phyloP scores from a whole-genome alignment of 2,113 vertebrate species.

The Sialia sialis region DNA sequence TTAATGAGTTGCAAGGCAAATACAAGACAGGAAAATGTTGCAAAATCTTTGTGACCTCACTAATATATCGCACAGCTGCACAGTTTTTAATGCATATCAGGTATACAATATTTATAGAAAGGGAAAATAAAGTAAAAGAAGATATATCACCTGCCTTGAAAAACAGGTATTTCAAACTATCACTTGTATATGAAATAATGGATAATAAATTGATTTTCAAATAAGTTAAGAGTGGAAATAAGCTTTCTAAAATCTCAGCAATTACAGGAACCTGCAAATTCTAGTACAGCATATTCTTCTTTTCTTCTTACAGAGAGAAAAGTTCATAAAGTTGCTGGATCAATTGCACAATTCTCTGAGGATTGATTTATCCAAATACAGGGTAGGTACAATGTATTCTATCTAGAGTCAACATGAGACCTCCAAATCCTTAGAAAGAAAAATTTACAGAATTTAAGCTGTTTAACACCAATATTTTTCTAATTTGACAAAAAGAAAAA shows the following conservation, averaged over 20 bases:
- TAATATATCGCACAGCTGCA: not conserved
- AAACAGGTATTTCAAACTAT: not conserved
- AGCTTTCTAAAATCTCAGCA: not conserved
- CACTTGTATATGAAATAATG: not conserved
- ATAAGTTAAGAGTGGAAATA: not conserved
- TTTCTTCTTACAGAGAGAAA: conserved; percentile 86
- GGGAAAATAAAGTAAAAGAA: not conserved
- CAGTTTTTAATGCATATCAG: not conserved
- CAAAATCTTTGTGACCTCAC: not conserved
- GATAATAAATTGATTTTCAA: not conserved
- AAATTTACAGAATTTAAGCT: not conserved
- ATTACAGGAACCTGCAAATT: not conserved
- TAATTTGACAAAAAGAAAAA: not conserved
- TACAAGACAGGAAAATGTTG: not conserved
- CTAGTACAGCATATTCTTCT: not conserved
- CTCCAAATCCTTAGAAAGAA: not conserved
- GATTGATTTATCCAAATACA: conserved; percentile 97
- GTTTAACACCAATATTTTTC: not conserved
- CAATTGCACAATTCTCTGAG: conserved; percentile 96
- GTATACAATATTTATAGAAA: not conserved
- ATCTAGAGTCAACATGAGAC: not conserved
- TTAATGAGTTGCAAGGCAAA: not conserved
- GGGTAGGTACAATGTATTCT: conserved; percentile 76
- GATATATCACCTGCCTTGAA: not conserved
- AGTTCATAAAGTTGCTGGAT: conserved; percentile 97